Conservation (phyloP, 64 coral and sea anemone genomes). For the Porites lutea region DNA sequence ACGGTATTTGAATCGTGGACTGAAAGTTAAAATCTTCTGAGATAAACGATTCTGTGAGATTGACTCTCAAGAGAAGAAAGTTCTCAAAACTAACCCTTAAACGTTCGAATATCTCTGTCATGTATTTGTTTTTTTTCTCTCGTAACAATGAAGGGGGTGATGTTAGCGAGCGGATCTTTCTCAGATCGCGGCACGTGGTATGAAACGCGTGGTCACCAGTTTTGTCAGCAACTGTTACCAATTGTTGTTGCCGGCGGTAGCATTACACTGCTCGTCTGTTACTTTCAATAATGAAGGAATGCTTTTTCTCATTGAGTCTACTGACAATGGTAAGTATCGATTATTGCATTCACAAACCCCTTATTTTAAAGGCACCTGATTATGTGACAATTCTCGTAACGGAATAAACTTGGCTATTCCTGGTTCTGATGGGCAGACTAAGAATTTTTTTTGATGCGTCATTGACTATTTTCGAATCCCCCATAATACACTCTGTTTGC, state of each 20-base stretch:
- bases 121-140: background rate
- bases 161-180: background rate
- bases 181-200: background rate
- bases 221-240: background rate
- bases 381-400: too few relatives aligned
- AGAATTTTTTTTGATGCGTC: too few relatives aligned
- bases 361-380: too few relatives aligned
- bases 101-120: background rate
- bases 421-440: too few relatives aligned
- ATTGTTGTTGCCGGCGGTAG: background rate
- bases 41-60: too few relatives aligned
- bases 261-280: background rate
- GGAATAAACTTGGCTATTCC: too few relatives aligned
- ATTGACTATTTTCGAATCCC: too few relatives aligned
- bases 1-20: too few relatives aligned
- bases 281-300: conserved; percentile 35
- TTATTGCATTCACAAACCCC: too few relatives aligned
- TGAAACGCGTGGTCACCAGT: background rate
- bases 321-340: conserved; percentile 17
- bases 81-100: background rate
- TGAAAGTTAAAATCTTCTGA: too few relatives aligned
- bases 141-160: background rate
- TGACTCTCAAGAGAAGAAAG: background rate
- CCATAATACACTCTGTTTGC: too few relatives aligned
- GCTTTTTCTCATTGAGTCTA: background rate